Percentiles rank a stretch among this genome's conserved stretches.
phyloP scores from a whole-genome alignment of 2,888 invertebrate species.

The Tryphoninae sp. region DNA sequence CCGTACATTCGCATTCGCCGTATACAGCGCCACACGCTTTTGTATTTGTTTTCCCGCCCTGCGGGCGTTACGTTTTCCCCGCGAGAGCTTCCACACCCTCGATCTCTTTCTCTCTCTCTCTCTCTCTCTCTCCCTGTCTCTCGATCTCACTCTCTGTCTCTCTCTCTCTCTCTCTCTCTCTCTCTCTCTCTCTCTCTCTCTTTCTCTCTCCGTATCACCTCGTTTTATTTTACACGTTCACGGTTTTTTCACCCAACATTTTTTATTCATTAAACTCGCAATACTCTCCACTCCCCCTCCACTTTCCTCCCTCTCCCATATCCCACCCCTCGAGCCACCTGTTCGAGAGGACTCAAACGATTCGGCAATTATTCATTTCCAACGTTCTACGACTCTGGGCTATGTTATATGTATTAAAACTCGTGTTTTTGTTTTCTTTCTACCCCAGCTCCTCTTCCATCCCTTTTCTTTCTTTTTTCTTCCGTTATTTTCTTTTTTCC shows the following conservation, averaged over 20 bases:
- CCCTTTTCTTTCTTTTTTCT: too few relatives aligned
- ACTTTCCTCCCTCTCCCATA: too few relatives aligned
- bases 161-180: too few relatives aligned
- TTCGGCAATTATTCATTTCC: slow-evolving; percentile 38
- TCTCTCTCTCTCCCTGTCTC: neutral
- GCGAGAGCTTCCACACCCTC: slow-evolving; percentile 13
- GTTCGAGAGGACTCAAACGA: slow-evolving; percentile 54
- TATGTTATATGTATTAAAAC: neutral
- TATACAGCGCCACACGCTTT: slow-evolving; percentile 47
- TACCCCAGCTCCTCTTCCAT: too few relatives aligned
- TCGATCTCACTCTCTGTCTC: neutral
- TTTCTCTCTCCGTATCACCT: neutral
- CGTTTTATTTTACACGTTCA: slow-evolving; percentile 12
- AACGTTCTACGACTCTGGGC: neutral
- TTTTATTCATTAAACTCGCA: slow-evolving; percentile 29
- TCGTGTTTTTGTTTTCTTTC: slow-evolving; percentile 14
- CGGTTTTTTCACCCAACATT: slow-evolving; percentile 24
- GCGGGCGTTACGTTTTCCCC: slow-evolving; percentile 36
- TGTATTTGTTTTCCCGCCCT: slow-evolving; percentile 61
- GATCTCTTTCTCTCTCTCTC: neutral
- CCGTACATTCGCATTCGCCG: slow-evolving; percentile 39
- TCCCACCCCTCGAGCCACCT: slow-evolving; percentile 35
- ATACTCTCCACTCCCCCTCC: neutral
- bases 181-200: neutral
- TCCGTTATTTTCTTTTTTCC: too few relatives aligned